Conservation (phyloP, 2,888 invertebrate genomes). For the Lacanobia oleracea region DNA sequence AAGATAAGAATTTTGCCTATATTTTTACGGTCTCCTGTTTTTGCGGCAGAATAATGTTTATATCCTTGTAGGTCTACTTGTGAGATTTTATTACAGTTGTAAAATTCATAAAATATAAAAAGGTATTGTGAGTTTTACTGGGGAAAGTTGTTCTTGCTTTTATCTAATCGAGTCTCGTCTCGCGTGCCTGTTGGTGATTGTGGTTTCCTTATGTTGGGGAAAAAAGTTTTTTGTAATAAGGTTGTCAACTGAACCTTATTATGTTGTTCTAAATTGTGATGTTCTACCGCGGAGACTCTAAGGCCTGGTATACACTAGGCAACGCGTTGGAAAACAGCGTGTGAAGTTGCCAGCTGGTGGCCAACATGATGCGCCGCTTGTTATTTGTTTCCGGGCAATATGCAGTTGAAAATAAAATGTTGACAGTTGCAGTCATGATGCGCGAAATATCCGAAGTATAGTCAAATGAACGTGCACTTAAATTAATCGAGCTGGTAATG, state of each 20-base stretch:
- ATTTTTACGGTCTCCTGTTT: slow-evolving; percentile 50
- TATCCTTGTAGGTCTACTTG: slow-evolving; percentile 44
- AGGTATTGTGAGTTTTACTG: slow-evolving; percentile 44
- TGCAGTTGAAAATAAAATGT: too few relatives aligned
- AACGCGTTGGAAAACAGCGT: too few relatives aligned
- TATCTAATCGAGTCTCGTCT: slow-evolving; percentile 47
- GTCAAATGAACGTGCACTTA: too few relatives aligned
- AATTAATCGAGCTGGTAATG: too few relatives aligned
- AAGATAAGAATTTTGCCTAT: slow-evolving; percentile 53
- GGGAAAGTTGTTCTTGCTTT: slow-evolving; percentile 47
- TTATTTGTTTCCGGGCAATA: too few relatives aligned
- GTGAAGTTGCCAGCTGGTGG: too few relatives aligned
- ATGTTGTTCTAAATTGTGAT: background rate
- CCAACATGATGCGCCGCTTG: too few relatives aligned
- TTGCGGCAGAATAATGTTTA: slow-evolving; percentile 53
- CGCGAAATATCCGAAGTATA: too few relatives aligned
- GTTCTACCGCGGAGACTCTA: background rate
- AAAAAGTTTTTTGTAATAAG: too few relatives aligned
- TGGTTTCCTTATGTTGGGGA: too few relatives aligned
- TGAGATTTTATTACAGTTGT: slow-evolving; percentile 55
- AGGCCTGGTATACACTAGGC: too few relatives aligned
- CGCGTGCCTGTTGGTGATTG: slow-evolving; percentile 30
- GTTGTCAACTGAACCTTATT: background rate
- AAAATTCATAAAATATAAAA: slow-evolving; percentile 61
- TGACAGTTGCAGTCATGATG: too few relatives aligned